A percentile compares a stretch with the other conserved stretches of the same genome.
phyloP scores from a whole-genome alignment of 2,888 invertebrate species.

The Zeuzera pyrina region DNA sequence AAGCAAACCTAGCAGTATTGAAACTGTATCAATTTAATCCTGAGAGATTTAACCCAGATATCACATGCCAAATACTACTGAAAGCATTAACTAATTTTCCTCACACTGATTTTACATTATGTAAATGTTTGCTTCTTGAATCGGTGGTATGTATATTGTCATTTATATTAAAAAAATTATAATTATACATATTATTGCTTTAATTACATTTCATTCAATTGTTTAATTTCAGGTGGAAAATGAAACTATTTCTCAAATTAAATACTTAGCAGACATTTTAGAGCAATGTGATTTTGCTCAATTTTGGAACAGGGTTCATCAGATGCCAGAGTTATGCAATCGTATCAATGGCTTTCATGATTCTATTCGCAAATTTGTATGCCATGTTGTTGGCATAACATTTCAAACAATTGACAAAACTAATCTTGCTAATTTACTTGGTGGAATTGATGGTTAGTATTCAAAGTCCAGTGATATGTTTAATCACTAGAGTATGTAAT shows the following conservation, averaged over 20 bases:
- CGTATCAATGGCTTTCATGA: constrained; percentile 93
- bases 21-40: constrained; percentile 98
- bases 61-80: constrained; percentile 91
- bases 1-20: constrained; percentile 96
- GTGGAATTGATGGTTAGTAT: constrained; percentile 88
- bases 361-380: constrained; percentile 96
- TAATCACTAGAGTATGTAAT: too few relatives aligned
- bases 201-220: constrained; percentile 1
- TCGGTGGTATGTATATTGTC: constrained; percentile 46
- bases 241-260: constrained; percentile 89
- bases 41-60: constrained; percentile 84
- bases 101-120: constrained; percentile 97
- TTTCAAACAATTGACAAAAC: constrained; percentile 94
- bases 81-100: constrained; percentile 98
- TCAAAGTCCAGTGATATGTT: too few relatives aligned
- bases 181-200: not conserved
- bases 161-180: not conserved
- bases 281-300: constrained; percentile 94
- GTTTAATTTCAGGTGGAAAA: constrained; percentile 79
- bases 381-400: constrained; percentile 97
- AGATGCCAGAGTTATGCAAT: constrained; percentile 82
- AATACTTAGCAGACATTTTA: constrained; percentile 90
- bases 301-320: constrained; percentile 88
- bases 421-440: constrained; percentile 87
- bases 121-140: constrained; percentile 95